These are phyloP conservation scores for Acrocyrtus sp. DNA, from an alignment of 2,888 invertebrate genomes.

Conservation along the genomic window DNA sequence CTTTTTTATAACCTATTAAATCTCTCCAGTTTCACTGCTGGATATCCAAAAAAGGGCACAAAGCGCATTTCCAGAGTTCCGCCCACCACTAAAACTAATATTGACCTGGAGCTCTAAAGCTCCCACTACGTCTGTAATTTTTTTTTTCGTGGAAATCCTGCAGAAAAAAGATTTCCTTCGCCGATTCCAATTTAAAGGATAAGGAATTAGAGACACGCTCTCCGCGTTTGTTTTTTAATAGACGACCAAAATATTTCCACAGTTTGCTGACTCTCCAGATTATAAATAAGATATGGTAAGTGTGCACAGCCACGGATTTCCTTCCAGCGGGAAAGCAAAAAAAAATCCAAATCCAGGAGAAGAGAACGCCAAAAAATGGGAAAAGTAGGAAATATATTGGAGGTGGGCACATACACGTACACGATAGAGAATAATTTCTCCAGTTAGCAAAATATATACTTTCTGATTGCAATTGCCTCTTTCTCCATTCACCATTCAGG, in stretches of 20 bases:
- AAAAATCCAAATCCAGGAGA: background rate
- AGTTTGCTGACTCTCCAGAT: background rate
- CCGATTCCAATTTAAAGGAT: conserved; percentile 33
- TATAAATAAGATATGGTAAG: conserved; percentile 18
- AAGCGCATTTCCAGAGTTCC: no score
- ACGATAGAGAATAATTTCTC: no score
- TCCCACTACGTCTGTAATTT: background rate
- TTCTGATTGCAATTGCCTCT: no score
- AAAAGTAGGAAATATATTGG: conserved; percentile 5
- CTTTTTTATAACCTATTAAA: no score
- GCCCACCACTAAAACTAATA: conserved; percentile 27
- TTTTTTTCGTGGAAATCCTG: conserved; percentile 10
- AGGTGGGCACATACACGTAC: background rate
- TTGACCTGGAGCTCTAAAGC: conserved; percentile 18
- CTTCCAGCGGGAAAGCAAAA: background rate
- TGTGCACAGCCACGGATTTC: no score
- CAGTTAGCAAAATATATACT: no score
- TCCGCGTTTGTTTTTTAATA: no score
- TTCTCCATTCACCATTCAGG: no score
- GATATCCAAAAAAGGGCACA: no score
- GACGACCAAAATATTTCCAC: conserved; percentile 7
- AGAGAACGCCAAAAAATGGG: background rate
- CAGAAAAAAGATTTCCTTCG: conserved; percentile 3
- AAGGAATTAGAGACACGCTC: conserved; percentile 12
- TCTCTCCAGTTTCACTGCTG: no score